These are phyloP conservation scores for Acipenser transmontanus DNA, from an alignment of 2,797 vertebrate genomes.

Conservation along the genomic window DNA sequence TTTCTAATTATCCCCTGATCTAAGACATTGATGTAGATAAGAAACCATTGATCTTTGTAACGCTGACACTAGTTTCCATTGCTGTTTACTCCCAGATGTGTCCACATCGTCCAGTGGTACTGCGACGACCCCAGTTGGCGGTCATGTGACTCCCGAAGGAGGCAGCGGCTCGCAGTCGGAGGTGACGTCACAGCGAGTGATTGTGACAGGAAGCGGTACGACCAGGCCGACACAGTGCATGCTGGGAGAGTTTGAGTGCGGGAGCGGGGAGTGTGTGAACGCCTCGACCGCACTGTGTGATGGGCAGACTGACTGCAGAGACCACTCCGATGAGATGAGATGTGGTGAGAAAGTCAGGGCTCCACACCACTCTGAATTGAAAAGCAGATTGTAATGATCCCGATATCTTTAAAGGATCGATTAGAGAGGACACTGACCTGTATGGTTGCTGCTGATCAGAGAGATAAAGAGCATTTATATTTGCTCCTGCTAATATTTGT, in stretches of 20 bases:
- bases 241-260: constrained; percentile 49
- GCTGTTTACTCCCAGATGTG: constrained; percentile 43
- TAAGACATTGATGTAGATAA: not conserved
- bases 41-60: not conserved
- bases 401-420: too few relatives aligned
- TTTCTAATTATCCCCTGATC: not conserved
- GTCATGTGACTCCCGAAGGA: too few relatives aligned
- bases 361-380: too few relatives aligned
- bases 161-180: constrained; percentile 27
- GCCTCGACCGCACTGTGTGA: constrained; percentile 57
- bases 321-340: constrained; percentile 65
- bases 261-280: constrained; percentile 51
- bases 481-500: too few relatives aligned
- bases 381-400: too few relatives aligned
- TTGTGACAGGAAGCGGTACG: not conserved
- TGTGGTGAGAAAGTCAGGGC: constrained; percentile 44
- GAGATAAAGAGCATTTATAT: too few relatives aligned
- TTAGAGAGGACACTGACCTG: not conserved
- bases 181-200: constrained; percentile 30
- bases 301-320: constrained; percentile 60
- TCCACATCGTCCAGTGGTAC: constrained; percentile 43
- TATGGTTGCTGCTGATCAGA: too few relatives aligned
- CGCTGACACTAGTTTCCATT: not conserved
- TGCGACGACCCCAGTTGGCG: constrained; percentile 21
- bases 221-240: constrained; percentile 36